phyloP scores from a whole-genome alignment of 2,113 vertebrate genomes.

The Pseudonaja textilis region DNA sequence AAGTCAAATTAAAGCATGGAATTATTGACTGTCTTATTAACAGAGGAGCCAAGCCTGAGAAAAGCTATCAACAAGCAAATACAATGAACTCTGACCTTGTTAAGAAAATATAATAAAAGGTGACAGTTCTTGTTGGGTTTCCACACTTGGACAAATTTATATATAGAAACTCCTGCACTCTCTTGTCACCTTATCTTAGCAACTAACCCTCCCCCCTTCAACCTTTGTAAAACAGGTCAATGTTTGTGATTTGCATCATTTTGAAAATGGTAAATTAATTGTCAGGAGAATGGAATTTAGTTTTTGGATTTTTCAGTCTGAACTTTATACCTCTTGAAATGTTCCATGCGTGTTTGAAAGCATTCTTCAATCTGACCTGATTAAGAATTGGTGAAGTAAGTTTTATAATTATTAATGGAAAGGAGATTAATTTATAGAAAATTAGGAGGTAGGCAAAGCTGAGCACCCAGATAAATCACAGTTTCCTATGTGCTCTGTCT shows the following conservation, averaged over 20 bases:
- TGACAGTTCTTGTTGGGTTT: neutral
- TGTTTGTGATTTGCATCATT: neutral
- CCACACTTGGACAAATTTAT: neutral
- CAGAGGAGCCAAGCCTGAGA: slow-evolving; percentile 26
- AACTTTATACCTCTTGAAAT: neutral
- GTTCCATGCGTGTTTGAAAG: neutral
- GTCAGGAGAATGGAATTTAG: neutral
- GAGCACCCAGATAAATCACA: neutral
- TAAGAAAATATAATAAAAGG: neutral
- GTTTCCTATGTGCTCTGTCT: neutral
- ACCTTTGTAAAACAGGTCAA: neutral
- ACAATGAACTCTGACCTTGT: slow-evolving; percentile 3
- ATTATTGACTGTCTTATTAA: slow-evolving; percentile 27
- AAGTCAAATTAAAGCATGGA: slow-evolving; percentile 34
- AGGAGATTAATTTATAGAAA: neutral
- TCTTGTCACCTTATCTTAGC: neutral
- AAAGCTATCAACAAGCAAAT: slow-evolving; percentile 49
- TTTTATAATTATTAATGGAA: neutral
- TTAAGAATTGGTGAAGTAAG: neutral
- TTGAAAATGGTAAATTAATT: neutral
- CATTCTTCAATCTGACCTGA: neutral
- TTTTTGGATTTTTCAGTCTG: neutral
- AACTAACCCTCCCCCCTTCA: neutral
- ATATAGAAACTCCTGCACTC: neutral
- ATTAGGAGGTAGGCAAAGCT: neutral